Evolutionary conservation across 2,797 vertebrate genomes (phyloP).

Genomic region (Liasis olivaceus): DNA sequence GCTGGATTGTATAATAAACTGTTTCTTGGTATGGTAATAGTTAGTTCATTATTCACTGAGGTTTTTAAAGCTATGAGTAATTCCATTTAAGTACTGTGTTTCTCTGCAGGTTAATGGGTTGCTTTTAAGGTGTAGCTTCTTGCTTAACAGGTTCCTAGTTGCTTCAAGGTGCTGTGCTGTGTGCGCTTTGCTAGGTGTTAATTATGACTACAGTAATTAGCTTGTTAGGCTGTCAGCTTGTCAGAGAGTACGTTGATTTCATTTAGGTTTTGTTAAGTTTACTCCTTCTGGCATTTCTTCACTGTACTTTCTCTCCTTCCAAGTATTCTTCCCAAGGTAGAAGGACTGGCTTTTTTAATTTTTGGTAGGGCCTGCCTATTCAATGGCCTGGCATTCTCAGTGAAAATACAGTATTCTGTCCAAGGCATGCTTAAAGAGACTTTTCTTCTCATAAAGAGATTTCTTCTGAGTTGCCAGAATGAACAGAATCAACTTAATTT

Average conservation of each 20-base stretch:
- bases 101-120: constrained; percentile 25
- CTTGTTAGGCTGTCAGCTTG: constrained; percentile 44
- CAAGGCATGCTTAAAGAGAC: constrained; percentile 10
- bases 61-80: not conserved
- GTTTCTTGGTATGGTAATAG: not conserved
- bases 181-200: constrained; percentile 36
- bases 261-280: constrained; percentile 36
- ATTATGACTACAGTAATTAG: constrained; percentile 39
- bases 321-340: constrained; percentile 6
- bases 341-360: not conserved
- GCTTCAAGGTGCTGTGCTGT: constrained; percentile 32
- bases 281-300: constrained; percentile 27
- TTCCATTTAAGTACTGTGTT: constrained; percentile 8
- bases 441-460: constrained; percentile 40
- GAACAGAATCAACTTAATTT: constrained; percentile 33
- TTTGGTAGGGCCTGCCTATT: constrained; percentile 22
- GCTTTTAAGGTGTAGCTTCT: constrained; percentile 34
- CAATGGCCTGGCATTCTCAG: constrained; percentile 40
- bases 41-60: constrained; percentile 22
- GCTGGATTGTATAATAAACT: not conserved
- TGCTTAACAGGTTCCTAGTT: constrained; percentile 32
- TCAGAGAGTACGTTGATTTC: constrained; percentile 36
- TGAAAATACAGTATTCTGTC: constrained; percentile 51
- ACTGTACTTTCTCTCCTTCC: constrained; percentile 14
- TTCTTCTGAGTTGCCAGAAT: constrained; percentile 38